Conservation (phyloP, 2,113 vertebrate species). For the Oriolus oriolus region DNA sequence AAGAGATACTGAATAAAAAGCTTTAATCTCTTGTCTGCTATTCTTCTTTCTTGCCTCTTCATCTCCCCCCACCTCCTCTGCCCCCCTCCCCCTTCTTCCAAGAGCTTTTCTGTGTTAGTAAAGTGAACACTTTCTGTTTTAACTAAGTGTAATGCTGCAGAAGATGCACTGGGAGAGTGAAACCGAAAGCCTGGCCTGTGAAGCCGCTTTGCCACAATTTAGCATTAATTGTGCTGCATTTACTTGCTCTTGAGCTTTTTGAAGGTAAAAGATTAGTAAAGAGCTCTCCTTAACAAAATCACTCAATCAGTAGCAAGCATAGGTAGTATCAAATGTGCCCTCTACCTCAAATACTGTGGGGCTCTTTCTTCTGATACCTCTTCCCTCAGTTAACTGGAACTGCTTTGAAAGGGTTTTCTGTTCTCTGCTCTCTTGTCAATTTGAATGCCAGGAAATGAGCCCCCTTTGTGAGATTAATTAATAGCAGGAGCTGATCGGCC, state of each 20-base stretch:
- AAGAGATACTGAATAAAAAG: slow-evolving; percentile 88
- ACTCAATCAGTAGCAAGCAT: slow-evolving; percentile 87
- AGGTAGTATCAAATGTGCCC: slow-evolving; percentile 90
- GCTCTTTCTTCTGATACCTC: slow-evolving; percentile 86
- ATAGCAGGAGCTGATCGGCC: slow-evolving; percentile 89
- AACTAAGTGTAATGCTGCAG: slow-evolving; percentile 73
- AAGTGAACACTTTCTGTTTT: slow-evolving; percentile 79
- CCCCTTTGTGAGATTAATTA: slow-evolving; percentile 99
- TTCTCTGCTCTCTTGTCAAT: slow-evolving; percentile 92
- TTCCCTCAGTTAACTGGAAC: slow-evolving; percentile 85
- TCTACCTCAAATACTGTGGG: slow-evolving; percentile 82
- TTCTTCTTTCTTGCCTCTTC: slow-evolving; percentile 78
- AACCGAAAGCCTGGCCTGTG: slow-evolving; percentile 51
- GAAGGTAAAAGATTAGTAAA: slow-evolving; percentile 90
- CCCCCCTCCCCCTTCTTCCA: slow-evolving; percentile 62
- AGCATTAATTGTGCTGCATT: slow-evolving; percentile 64
- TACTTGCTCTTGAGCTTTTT: slow-evolving; percentile 75
- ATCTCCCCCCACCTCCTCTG: slow-evolving; percentile 18
- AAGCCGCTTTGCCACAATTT: slow-evolving; percentile 71
- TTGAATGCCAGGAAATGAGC: slow-evolving; percentile 97
- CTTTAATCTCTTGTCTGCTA: slow-evolving; percentile 84
- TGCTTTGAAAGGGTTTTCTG: slow-evolving; percentile 90
- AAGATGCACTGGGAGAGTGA: slow-evolving; percentile 64
- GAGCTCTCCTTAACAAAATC: slow-evolving; percentile 84
- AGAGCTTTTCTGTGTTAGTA: slow-evolving; percentile 78